These are phyloP conservation scores for Electrona antarctica DNA, from an alignment of 2,113 vertebrate genomes.

Conservation along the genomic window DNA sequence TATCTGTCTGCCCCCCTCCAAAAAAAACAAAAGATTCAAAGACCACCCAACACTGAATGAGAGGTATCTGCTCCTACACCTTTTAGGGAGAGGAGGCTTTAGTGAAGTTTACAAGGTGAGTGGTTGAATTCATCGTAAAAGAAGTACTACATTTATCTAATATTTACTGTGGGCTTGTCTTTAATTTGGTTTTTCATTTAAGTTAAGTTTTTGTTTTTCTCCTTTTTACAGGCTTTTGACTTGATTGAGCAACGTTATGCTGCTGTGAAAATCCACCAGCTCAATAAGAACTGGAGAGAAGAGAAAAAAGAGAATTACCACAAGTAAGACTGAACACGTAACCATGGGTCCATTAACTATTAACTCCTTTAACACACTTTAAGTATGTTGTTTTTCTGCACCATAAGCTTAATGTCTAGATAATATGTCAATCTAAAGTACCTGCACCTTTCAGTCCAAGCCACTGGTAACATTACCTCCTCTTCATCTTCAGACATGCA, in stretches of 20 bases:
- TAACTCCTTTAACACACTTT: background rate
- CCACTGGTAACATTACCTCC: conserved; percentile 40
- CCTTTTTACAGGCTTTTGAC: conserved; percentile 90
- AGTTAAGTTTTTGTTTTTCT: background rate
- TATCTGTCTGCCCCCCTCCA: background rate
- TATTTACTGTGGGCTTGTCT: background rate
- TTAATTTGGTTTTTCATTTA: no score
- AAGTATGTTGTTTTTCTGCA: conserved; percentile 43
- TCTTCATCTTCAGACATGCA: conserved; percentile 85
- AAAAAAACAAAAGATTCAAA: conserved; percentile 86
- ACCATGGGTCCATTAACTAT: background rate
- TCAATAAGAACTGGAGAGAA: conserved; percentile 99
- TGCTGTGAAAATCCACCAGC: conserved; percentile 99
- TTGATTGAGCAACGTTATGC: conserved; percentile 98
- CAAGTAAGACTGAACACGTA: conserved; percentile 84
- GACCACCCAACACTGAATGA: conserved; percentile 98
- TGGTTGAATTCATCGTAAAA: background rate
- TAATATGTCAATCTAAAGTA: conserved; percentile 33
- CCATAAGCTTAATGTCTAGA: conserved; percentile 23
- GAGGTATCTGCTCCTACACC: conserved; percentile 95
- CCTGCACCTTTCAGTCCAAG: conserved; percentile 15
- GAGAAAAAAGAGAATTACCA: conserved; percentile 99
- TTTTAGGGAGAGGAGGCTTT: conserved; percentile 97
- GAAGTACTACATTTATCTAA: background rate
- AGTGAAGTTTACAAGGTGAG: conserved; percentile 99